Conservation (phyloP, 2,113 vertebrate genomes). For the Bos javanicus region DNA sequence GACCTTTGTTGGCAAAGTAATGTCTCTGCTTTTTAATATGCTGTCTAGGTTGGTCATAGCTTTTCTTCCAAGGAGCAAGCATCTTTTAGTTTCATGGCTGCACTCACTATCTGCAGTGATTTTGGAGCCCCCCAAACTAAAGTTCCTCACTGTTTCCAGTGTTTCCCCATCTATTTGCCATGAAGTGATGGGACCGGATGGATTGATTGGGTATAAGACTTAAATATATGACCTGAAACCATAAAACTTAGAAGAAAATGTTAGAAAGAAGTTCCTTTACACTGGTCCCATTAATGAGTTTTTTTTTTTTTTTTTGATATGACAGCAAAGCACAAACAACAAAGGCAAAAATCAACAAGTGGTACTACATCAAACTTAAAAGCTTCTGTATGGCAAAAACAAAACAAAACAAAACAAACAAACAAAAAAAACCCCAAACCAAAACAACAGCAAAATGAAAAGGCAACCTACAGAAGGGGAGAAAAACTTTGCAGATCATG, state of each 20-base stretch:
- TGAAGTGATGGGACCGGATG: rapidly evolving
- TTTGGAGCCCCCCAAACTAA: not conserved
- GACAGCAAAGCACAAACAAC: not conserved
- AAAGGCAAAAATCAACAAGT: not conserved
- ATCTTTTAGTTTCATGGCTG: not conserved
- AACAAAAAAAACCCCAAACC: not conserved
- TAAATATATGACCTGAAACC: not conserved
- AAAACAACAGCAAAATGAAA: not conserved
- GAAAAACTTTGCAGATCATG: not conserved
- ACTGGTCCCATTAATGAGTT: not conserved
- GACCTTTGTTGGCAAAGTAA: not conserved
- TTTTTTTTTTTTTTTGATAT: not conserved
- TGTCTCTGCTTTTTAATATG: not conserved
- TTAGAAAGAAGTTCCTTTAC: not conserved
- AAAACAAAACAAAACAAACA: no score
- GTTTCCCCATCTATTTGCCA: not conserved
- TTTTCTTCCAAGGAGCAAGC: not conserved
- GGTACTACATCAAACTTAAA: not conserved
- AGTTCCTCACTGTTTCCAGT: not conserved
- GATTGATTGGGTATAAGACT: not conserved
- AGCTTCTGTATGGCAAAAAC: not conserved
- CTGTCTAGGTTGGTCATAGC: not conserved
- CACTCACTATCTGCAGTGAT: not conserved
- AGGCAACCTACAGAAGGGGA: not conserved
- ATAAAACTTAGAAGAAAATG: not conserved